A percentile compares a stretch with the other conserved stretches of the same genome.
Conservation (phyloP, 1,140 invertebrate genomes). For the Mercenaria mercenaria region DNA sequence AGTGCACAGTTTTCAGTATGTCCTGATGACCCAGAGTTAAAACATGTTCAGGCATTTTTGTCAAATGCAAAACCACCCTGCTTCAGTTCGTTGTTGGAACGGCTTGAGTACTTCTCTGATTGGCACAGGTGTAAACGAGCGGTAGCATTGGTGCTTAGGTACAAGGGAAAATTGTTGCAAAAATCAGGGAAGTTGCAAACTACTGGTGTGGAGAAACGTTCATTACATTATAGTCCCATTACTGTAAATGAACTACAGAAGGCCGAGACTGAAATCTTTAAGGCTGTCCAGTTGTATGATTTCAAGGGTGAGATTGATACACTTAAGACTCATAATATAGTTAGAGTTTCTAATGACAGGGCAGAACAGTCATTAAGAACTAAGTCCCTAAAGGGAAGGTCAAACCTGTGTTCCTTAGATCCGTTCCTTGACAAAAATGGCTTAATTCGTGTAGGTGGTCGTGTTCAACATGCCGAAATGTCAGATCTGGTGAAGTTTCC, state of each 20-base stretch:
- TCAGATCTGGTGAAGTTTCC: not conserved
- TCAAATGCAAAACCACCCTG: not conserved
- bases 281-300: not conserved
- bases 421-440: not conserved
- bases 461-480: not conserved
- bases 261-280: not conserved
- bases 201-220: not conserved
- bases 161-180: not conserved
- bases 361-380: not conserved
- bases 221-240: too few species aligned
- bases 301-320: not conserved
- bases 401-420: not conserved
- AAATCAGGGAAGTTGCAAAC: too few species aligned
- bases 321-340: constrained; percentile 39
- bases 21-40: not conserved
- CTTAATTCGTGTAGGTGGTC: not conserved
- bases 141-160: not conserved
- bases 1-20: not conserved
- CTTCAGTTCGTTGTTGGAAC: not conserved
- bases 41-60: not conserved
- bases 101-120: not conserved
- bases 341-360: not conserved
- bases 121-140: not conserved
- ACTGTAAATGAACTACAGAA: not conserved
- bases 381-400: not conserved